These are phyloP conservation scores for Burhinus bistriatus DNA, from an alignment of 2,113 vertebrate genomes.

Conservation along the genomic window DNA sequence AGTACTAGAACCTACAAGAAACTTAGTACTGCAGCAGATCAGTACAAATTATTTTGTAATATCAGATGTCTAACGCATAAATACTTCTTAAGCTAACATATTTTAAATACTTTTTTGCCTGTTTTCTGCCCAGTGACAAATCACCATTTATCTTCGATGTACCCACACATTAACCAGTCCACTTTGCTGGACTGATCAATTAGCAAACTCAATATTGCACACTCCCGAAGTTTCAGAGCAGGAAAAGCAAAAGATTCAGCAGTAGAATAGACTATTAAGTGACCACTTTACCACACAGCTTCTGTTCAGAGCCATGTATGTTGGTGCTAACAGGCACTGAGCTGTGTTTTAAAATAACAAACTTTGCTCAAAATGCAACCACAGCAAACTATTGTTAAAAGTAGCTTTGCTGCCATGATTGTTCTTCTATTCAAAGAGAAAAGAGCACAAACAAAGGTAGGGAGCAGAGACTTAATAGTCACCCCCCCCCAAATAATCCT, in stretches of 20 bases:
- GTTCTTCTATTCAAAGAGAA: not conserved
- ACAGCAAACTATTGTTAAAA: not conserved
- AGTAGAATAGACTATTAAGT: not conserved
- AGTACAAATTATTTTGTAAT: not conserved
- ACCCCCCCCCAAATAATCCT: not conserved
- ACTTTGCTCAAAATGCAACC: not conserved
- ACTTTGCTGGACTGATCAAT: not conserved
- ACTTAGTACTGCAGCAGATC: not conserved
- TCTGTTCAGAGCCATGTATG: not conserved
- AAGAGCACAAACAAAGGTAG: not conserved
- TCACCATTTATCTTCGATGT: not conserved
- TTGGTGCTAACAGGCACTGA: not conserved
- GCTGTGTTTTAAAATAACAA: not conserved
- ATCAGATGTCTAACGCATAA: not conserved
- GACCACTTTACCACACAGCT: not conserved
- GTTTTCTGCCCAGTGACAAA: not conserved
- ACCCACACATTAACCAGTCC: not conserved
- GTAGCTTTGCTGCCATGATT: not conserved
- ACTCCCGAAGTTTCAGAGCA: not conserved
- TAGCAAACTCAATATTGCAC: not conserved
- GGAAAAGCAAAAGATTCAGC: not conserved
- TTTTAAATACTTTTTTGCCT: not conserved
- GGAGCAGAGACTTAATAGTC: not conserved
- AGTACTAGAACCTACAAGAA: not conserved
- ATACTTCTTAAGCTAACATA: not conserved